phyloP scores from a whole-genome alignment of 2,797 vertebrate genomes.

The Bryconaethiops microstoma region DNA sequence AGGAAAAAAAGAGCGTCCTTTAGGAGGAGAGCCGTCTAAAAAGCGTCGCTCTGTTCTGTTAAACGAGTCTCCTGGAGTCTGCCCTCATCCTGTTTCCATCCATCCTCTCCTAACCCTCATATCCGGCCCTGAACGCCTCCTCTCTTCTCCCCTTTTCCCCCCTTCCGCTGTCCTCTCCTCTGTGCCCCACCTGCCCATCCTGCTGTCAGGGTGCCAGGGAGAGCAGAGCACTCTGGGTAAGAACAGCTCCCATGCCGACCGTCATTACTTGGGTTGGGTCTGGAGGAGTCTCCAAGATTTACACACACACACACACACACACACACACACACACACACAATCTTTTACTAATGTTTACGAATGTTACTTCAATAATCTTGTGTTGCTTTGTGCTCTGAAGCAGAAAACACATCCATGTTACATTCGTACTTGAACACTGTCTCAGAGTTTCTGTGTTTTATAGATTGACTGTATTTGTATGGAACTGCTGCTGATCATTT shows the following conservation, averaged over 20 bases:
- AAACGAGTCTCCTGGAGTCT: constrained; percentile 61
- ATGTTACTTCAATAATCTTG: constrained; percentile 12
- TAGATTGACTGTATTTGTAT: too few relatives aligned
- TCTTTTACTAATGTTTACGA: neutral
- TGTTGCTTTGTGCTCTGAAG: constrained; percentile 26
- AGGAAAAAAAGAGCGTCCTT: constrained; percentile 58
- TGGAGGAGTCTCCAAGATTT: constrained; percentile 13
- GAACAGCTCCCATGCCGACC: constrained; percentile 21
- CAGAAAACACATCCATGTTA: neutral
- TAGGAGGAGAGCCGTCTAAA: constrained; percentile 45
- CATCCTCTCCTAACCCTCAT: constrained; percentile 64
- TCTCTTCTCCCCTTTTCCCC: constrained; percentile 36
- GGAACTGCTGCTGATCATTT: too few relatives aligned
- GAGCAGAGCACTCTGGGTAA: constrained; percentile 30
- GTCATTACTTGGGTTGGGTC: constrained; percentile 42
- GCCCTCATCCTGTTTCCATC: constrained; percentile 63
- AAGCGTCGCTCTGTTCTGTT: constrained; percentile 63
- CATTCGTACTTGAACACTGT: too few relatives aligned
- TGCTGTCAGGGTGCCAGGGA: constrained; percentile 42
- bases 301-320: constrained; percentile 9
- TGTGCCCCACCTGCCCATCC: constrained; percentile 58
- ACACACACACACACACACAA: constrained; percentile 1
- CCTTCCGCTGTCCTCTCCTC: constrained; percentile 39
- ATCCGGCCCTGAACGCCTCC: constrained; percentile 58
- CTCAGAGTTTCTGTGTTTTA: too few relatives aligned